Evolutionary conservation across 2,113 vertebrate species (phyloP).

Genomic region (Sinocyclocheilus maitianheensis): DNA sequence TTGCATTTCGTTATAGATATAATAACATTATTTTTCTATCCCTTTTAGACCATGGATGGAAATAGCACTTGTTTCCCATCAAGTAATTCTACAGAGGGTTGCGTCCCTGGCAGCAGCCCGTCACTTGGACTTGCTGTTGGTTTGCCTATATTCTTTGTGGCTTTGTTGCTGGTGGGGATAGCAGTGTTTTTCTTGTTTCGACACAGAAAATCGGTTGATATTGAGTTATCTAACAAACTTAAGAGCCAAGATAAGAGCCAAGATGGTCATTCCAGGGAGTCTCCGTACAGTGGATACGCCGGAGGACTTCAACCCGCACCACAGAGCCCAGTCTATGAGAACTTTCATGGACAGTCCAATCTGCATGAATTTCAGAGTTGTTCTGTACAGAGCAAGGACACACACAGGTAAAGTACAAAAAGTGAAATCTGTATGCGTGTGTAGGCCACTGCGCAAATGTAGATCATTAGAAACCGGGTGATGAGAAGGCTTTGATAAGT

Average conservation of each 20-base stretch:
- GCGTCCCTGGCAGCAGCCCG: fast-evolving
- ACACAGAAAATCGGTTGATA: slow-evolving; percentile 26
- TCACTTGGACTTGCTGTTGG: slow-evolving; percentile 44
- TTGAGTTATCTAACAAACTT: slow-evolving; percentile 16
- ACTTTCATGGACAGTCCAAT: slow-evolving; percentile 51
- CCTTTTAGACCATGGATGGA: background rate
- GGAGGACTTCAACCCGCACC: background rate
- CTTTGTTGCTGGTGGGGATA: slow-evolving; percentile 25
- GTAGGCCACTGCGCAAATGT: background rate
- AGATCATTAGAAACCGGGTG: background rate
- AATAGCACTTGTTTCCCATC: fast-evolving
- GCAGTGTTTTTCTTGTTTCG: slow-evolving; percentile 48
- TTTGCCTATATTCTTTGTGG: slow-evolving; percentile 59
- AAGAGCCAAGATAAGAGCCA: slow-evolving; percentile 7
- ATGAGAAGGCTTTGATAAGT: background rate
- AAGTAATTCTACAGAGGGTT: background rate
- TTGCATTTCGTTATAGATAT: background rate
- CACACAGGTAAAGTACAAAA: slow-evolving; percentile 50
- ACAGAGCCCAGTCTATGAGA: slow-evolving; percentile 70
- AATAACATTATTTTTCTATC: background rate
- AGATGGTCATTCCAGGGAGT: background rate
- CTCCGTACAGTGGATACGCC: slow-evolving; percentile 38
- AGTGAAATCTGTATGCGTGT: background rate
- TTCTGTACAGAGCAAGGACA: background rate
- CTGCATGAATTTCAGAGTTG: background rate